These are phyloP conservation scores for Himalopsyche phryganea DNA, from an alignment of 1,140 invertebrate species.

Conservation along the genomic window DNA sequence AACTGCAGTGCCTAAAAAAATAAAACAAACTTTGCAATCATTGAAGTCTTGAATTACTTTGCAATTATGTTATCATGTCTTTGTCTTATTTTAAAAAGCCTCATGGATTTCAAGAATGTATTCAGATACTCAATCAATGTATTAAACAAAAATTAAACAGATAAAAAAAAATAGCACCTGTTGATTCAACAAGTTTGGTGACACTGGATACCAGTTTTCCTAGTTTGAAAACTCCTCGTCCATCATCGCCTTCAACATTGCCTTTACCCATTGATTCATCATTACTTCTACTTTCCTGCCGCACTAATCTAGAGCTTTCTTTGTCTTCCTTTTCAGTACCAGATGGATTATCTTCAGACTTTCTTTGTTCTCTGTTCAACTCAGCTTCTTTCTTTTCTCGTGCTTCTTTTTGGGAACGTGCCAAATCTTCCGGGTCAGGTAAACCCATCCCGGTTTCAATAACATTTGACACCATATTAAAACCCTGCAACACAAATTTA, in stretches of 20 bases:
- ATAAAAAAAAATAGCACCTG: slow-evolving; percentile 42
- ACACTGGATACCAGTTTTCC: slow-evolving; percentile 65
- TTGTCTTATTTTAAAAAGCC: too few relatives aligned
- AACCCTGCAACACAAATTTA: slow-evolving; percentile 38
- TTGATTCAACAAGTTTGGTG: slow-evolving; percentile 67
- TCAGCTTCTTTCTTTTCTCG: slow-evolving; percentile 28
- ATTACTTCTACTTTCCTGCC: slow-evolving; percentile 3
- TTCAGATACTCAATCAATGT: too few relatives aligned
- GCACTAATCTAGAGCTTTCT: background rate
- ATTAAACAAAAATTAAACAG: too few relatives aligned
- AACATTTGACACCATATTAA: slow-evolving; percentile 60
- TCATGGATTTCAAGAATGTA: too few relatives aligned
- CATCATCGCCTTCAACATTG: background rate
- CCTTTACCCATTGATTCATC: background rate
- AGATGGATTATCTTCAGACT: background rate
- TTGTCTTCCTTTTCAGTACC: background rate
- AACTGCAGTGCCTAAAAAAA: slow-evolving; percentile 66
- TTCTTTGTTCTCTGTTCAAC: slow-evolving; percentile 9
- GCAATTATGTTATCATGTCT: too few relatives aligned
- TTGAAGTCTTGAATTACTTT: too few relatives aligned
- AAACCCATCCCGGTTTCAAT: slow-evolving; percentile 73
- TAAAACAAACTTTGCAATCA: too few relatives aligned
- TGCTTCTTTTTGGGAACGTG: slow-evolving; percentile 47
- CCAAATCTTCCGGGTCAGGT: slow-evolving; percentile 73
- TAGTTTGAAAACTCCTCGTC: slow-evolving; percentile 39